Conservation (phyloP, 2,888 invertebrate genomes). For the Noctuana brunneofusca region DNA sequence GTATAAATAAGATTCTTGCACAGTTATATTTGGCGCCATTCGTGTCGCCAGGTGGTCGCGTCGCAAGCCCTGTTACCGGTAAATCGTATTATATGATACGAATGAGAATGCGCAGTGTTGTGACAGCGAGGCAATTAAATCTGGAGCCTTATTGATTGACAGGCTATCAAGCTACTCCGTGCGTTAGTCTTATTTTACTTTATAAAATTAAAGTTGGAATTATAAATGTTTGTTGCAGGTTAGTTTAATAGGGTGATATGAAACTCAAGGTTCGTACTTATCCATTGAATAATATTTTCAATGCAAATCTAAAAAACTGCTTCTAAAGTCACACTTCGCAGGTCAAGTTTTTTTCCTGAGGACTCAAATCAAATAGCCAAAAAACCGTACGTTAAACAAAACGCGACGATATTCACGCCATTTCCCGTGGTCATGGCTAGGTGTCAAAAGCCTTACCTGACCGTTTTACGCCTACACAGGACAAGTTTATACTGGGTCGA, state of each 20-base stretch:
- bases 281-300: no score
- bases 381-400: constrained; percentile 72
- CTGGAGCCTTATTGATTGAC: constrained; percentile 50
- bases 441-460: constrained; percentile 83
- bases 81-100: constrained; percentile 46
- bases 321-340: constrained; percentile 51
- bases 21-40: constrained; percentile 61
- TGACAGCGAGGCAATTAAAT: constrained; percentile 46
- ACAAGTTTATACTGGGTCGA: constrained; percentile 53
- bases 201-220: constrained; percentile 6
- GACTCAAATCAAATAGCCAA: constrained; percentile 63
- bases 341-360: constrained; percentile 47
- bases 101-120: constrained; percentile 36
- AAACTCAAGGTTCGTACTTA: no score
- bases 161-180: constrained; percentile 48
- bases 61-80: constrained; percentile 49
- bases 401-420: constrained; percentile 75
- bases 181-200: constrained; percentile 38
- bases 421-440: constrained; percentile 63
- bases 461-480: constrained; percentile 69
- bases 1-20: constrained; percentile 36
- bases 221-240: not conserved
- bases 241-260: no score
- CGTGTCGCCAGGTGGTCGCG: constrained; percentile 58
- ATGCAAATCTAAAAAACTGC: no score